Evolutionary conservation across 2,797 vertebrate genomes (phyloP), one percentile per base, ranked within the genome.

Genomic region (Otus scops): DNA sequence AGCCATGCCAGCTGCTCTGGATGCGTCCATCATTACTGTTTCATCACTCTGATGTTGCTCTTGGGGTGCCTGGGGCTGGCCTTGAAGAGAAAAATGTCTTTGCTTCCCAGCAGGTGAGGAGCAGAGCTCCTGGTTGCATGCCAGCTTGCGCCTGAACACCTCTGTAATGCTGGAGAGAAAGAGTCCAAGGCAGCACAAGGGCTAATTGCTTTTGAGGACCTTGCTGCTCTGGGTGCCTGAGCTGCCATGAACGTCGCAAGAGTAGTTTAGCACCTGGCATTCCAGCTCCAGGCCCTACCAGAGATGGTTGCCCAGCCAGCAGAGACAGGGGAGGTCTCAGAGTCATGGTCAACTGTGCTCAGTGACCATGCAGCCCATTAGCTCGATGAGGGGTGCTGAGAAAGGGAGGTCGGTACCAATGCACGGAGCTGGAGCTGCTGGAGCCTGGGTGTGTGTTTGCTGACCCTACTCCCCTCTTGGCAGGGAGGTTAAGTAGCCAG

Each of bases 321-420:
- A 73, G 74, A 85, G 61, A 79, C 16, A n/a, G 32, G 30, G 51
- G 53, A 76, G 39, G 13, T 71, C 32, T 76, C 4, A 2, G 45
- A 43, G 28, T 93, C 7, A 1, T 48, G 53, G 50, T 84, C 27
- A 81, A 0, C 22, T 43, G 0, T 39, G 9, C 82, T 26, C 0
- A 0, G 13, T 77, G 50, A 69, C 23, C 30, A 3, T 30, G 6
- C 10, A 88, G 56, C 24, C 32, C 10, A 1, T 77, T 53, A n/a
- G 38, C 64, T 77, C 0, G 0, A 4, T 59, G 43, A 26, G 0
- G 2, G 68, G 23, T 70, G 32, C 34, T 48, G 60, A 54, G 76
- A 68, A 89, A 77, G 26, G 15, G 45, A 20, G 10, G 26, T 67
- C n/a, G 16, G 23, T 77, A 43, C 54, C 12, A 45, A 56, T 5